Evolutionary conservation across 2,113 vertebrate species (phyloP), one percentile per base, ranked within the genome.

Genomic region (Catharus fuscescens): DNA sequence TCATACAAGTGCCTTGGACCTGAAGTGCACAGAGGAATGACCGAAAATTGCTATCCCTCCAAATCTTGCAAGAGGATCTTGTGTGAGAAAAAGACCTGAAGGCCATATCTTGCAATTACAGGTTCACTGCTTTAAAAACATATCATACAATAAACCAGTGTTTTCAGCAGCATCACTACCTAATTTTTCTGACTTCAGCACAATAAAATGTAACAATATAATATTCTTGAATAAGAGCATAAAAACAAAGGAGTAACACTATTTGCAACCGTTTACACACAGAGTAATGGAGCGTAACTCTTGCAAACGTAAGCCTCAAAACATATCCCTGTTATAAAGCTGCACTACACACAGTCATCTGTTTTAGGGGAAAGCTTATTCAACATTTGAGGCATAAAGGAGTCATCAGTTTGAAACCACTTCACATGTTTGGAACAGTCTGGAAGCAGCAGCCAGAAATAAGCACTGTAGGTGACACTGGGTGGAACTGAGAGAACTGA

Each of bases 361-460:
- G 32, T 25, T 88, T 86, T 40, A 91, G 29, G 47, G 29, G 42
- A 72, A 80, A 87, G n/a, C 14, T 73, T 73, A 77, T 81, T 80
- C 60, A 70, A 50, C 5, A 13, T 50, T 57, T 36, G 38, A 77
- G 67, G 60, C 60, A 69, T 4, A 4, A 74, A 81, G 36, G 24
- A 86, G 28, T n/a, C 23, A 57, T 21, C 25, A 14, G 19, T 66
- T 89, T 62, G 7, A 6, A 79, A 57, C 8, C n/a, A 81, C 25
- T 61, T 78, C 9, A 67, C 8, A 3, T 4, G 25, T 38, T 38
- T 42, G 29, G n/a, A 60, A 28, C 7, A 14, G 20, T 9, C 21
- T 54, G 69, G 53, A 72, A 60, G 61, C 14, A 88, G 71, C 59
- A 79, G 40, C 28, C 31, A 60, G 73, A 89, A 80, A 61, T 8